These are phyloP conservation scores for Rhinichthys klamathensis DNA, from an alignment of 2,113 vertebrate genomes.

Conservation along the genomic window DNA sequence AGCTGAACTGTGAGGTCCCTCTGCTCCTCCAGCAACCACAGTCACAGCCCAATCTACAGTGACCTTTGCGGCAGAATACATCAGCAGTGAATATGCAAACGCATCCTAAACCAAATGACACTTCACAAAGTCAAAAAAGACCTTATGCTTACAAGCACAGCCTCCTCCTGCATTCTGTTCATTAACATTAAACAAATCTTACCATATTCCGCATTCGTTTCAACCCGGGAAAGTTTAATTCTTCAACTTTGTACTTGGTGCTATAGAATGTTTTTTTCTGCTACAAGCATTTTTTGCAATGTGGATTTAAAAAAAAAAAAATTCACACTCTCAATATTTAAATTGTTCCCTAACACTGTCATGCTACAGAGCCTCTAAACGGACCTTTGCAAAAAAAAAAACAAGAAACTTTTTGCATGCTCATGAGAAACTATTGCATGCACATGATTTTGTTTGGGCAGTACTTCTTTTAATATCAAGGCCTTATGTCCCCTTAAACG, in stretches of 20 bases:
- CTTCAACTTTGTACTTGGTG: not conserved
- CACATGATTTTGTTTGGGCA: too few species aligned
- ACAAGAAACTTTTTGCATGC: too few species aligned
- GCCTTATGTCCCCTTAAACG: too few species aligned
- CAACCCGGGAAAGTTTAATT: not conserved
- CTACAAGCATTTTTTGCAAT: too few species aligned
- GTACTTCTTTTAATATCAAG: too few species aligned
- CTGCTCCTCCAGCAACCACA: conserved; percentile 61
- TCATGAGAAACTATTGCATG: too few species aligned
- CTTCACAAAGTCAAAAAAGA: not conserved
- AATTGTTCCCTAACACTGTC: too few species aligned
- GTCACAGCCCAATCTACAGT: conserved; percentile 66
- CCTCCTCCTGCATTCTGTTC: not conserved
- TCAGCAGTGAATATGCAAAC: conserved; percentile 31
- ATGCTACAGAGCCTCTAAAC: too few species aligned
- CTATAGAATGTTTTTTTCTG: too few species aligned
- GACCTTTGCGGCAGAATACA: conserved; percentile 65
- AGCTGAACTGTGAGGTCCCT: conserved; percentile 65
- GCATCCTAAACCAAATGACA: conserved; percentile 5
- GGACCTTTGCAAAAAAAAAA: too few species aligned
- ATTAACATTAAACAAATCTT: not conserved
- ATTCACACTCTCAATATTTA: too few species aligned
- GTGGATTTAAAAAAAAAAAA: not conserved
- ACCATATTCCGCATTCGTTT: not conserved
- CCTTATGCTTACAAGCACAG: not conserved